Conservation (phyloP, 1,140 invertebrate species). For the Rhopalosiphum padi region DNA sequence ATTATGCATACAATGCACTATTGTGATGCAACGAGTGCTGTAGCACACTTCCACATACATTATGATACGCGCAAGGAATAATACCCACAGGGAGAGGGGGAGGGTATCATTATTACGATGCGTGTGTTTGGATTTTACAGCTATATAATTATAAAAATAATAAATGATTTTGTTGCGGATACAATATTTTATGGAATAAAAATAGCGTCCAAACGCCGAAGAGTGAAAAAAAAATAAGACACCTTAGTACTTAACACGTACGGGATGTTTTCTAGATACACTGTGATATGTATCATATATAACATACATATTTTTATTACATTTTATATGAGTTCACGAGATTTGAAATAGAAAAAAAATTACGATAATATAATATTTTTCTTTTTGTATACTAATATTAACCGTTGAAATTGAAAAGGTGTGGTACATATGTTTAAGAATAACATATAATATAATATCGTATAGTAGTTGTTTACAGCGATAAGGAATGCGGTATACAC, state of each 20-base stretch:
- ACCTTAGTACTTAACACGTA: background rate
- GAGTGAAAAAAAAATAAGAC: background rate
- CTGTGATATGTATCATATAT: background rate
- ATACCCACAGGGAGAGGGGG: no score
- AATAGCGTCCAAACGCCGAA: background rate
- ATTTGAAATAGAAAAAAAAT: background rate
- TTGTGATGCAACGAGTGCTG: background rate
- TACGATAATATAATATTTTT: background rate
- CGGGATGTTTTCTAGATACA: background rate
- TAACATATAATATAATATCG: background rate
- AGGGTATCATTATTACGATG: background rate
- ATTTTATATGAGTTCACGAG: background rate
- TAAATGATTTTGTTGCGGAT: background rate
- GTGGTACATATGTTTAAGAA: background rate
- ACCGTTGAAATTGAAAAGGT: background rate
- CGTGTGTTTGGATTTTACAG: background rate
- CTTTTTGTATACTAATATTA: background rate
- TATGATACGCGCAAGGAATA: background rate
- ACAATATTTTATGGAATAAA: background rate
- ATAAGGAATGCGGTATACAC: background rate
- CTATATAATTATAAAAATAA: background rate
- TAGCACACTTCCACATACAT: background rate
- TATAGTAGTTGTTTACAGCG: conserved; percentile 25
- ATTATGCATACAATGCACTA: conserved; percentile 28
- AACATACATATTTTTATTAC: background rate